phyloP scores from a whole-genome alignment of 2,113 vertebrate species.

The Ophiodon elongatus region DNA sequence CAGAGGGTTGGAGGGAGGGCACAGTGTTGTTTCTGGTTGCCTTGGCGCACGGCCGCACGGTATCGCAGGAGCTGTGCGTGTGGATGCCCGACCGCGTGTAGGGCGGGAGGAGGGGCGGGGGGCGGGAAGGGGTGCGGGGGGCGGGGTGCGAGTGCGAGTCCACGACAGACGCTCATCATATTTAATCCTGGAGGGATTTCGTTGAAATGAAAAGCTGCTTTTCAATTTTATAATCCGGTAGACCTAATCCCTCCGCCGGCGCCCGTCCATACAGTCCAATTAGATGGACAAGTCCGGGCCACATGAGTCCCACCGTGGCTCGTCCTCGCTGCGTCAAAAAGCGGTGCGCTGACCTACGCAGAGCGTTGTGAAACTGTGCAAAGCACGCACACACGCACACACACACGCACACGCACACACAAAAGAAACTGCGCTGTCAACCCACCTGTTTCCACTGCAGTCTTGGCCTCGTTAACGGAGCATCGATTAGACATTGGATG shows the following conservation, averaged over 20 bases:
- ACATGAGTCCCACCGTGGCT: conserved; percentile 55
- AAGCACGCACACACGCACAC: conserved; percentile 14
- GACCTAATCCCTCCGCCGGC: conserved; percentile 75
- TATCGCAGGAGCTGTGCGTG: conserved; percentile 46
- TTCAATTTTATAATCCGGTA: conserved; percentile 83
- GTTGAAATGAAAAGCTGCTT: conserved; percentile 83
- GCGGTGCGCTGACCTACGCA: conserved; percentile 64
- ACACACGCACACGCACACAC: background rate
- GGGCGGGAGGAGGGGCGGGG: background rate
- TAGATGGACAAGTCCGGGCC: conserved; percentile 66
- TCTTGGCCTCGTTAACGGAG: conserved; percentile 71
- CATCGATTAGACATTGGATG: conserved; percentile 71
- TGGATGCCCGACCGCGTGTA: background rate
- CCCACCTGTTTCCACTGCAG: conserved; percentile 70
- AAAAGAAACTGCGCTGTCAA: conserved; percentile 65
- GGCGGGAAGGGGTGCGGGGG: background rate
- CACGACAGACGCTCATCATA: conserved; percentile 81
- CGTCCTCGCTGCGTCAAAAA: conserved; percentile 51
- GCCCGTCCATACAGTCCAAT: conserved; percentile 75
- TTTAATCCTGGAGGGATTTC: conserved; percentile 82
- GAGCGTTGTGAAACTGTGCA: conserved; percentile 40
- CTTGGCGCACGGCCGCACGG: conserved; percentile 37
- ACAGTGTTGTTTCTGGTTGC: conserved; percentile 47
- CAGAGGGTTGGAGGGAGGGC: conserved; percentile 14
- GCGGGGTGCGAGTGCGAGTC: conserved; percentile 39